These are phyloP conservation scores for Alloscopus bannaensis DNA, from an alignment of 2,888 invertebrate species.

Conservation along the genomic window DNA sequence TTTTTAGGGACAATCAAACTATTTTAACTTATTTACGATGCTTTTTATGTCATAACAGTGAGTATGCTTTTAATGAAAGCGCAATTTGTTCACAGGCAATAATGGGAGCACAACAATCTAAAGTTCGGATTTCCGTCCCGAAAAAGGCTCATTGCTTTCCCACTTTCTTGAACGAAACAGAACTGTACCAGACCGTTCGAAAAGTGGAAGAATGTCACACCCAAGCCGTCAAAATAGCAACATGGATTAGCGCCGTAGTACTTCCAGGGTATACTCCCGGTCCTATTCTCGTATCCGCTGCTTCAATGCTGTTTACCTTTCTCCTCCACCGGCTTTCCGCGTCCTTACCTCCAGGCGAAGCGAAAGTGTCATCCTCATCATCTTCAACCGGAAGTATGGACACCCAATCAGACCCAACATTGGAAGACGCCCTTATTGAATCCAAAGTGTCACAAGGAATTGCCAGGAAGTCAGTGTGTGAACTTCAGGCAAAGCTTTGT, in stretches of 20 bases:
- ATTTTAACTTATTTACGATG: no score
- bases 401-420: neutral
- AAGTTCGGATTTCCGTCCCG: slow-evolving; percentile 24
- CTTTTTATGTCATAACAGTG: neutral
- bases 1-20: no score
- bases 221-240: slow-evolving; percentile 26
- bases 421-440: slow-evolving; percentile 50
- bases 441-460: slow-evolving; percentile 55
- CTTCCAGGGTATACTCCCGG: neutral
- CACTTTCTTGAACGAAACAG: slow-evolving; percentile 13
- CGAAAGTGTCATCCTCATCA: neutral
- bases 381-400: neutral
- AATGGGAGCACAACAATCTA: slow-evolving; percentile 46
- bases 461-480: slow-evolving; percentile 37
- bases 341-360: neutral
- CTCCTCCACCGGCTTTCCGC: slow-evolving; percentile 10
- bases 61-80: neutral
- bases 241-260: slow-evolving; percentile 20
- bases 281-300: slow-evolving; percentile 17
- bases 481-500: slow-evolving; percentile 58
- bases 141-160: slow-evolving; percentile 34
- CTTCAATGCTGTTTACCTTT: slow-evolving; percentile 31
- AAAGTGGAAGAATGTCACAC: slow-evolving; percentile 31
- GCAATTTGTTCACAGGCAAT: neutral
- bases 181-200: neutral